These are phyloP conservation scores for Amphipyra tragopoginis DNA, from an alignment of 2,888 invertebrate genomes.

Conservation along the genomic window DNA sequence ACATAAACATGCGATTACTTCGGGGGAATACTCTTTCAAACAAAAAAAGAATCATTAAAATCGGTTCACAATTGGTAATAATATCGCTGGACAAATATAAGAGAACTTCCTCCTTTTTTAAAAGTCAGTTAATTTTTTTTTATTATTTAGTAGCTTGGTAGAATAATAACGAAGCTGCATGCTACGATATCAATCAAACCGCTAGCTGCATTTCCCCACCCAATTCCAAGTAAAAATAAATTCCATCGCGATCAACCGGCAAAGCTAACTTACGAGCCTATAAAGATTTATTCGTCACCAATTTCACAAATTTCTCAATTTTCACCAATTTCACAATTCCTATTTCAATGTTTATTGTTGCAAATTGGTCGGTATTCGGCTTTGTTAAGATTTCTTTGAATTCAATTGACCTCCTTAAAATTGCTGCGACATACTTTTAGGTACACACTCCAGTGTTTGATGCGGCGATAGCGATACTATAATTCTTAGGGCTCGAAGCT, in stretches of 20 bases:
- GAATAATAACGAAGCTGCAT: too few species aligned
- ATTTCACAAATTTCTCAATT: constrained; percentile 45
- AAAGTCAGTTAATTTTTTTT: too few species aligned
- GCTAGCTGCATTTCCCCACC: constrained; percentile 51
- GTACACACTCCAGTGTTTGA: constrained; percentile 2
- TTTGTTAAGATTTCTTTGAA: constrained; percentile 60
- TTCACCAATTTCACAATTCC: constrained; percentile 69
- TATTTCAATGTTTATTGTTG: constrained; percentile 68
- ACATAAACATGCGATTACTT: too few species aligned
- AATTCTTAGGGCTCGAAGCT: too few species aligned
- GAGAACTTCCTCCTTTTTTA: too few species aligned
- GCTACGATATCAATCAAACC: constrained; percentile 1
- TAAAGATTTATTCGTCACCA: constrained; percentile 64
- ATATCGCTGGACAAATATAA: too few species aligned
- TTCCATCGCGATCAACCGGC: constrained; percentile 69
- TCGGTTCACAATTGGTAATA: too few species aligned
- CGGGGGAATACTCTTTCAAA: too few species aligned
- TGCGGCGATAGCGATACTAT: too few species aligned
- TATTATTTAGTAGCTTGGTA: too few species aligned
- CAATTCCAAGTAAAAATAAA: constrained; percentile 70
- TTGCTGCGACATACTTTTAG: constrained; percentile 14
- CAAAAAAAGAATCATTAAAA: too few species aligned
- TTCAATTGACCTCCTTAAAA: constrained; percentile 52
- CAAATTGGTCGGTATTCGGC: constrained; percentile 64
- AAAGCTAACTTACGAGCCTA: constrained; percentile 70